Evolutionary conservation across 2,797 vertebrate species (phyloP), one percentile per base, ranked within the genome.

Genomic region (Hyperoplus immaculatus): DNA sequence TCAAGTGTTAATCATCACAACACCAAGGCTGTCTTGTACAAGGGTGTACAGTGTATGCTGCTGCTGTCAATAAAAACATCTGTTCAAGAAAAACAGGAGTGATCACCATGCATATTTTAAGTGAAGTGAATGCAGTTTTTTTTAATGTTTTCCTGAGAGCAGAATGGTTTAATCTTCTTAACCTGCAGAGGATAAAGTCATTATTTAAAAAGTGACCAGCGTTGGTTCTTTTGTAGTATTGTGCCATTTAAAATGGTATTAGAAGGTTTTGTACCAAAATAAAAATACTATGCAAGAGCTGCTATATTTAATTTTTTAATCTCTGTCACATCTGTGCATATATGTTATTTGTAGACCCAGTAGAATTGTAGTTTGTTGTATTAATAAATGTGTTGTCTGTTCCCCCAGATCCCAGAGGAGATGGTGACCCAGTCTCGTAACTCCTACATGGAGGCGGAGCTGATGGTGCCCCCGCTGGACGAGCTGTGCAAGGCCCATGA

Each of bases 341-440:
- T 8, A 9, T 15, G 21, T 7, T 66, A 16, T 50, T 12, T 3
- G 29, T 29, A 29, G 47, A 36, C 8, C 5, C 14, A 6, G 5
- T 42, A 16, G 50, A n/a, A 15, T 5, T 2, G 6, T 12, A 13
- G 21, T 63, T 41, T 9, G 7, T 45, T 43, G 46, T 36, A 45
- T 70, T 47, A 55, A 18, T 49, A n/a, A 46, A 21, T 29, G 5
- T 74, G 15, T 55, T 29, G 29, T 41, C n/a, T 18, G n/a, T 42
- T 8, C 6, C 88, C 60, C 56, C 89, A 99, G 97, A 95, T 99
- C 75, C 96, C 97, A 0, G 95, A 96, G 0, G 97, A 99, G 83
- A 96, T 97, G 95, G 91, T 97, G 77, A 92, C 94, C 55, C 97
- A 97, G 79, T 98, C 97, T 36, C 95, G 94, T 11, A 97, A 95